Conservation (phyloP, 2,113 vertebrate genomes). For the Manacus vitellinus region DNA sequence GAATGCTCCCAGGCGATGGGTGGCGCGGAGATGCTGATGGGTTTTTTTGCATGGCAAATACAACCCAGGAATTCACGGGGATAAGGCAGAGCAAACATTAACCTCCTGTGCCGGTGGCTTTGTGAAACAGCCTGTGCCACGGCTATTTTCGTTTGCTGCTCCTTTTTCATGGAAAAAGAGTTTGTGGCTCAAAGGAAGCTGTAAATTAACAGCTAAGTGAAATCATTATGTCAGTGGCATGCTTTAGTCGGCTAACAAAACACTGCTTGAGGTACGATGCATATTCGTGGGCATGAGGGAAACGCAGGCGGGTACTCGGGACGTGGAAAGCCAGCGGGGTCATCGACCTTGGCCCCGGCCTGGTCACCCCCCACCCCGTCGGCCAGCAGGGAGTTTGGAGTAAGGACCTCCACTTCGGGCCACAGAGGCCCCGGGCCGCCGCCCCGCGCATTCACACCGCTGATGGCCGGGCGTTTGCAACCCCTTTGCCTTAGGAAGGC, state of each 20-base stretch:
- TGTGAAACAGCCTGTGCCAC: background rate
- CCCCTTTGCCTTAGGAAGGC: background rate
- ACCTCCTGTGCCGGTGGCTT: background rate
- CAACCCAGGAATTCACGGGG: background rate
- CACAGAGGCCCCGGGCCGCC: too few relatives aligned
- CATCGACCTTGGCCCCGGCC: background rate
- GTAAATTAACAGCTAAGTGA: constrained; percentile 27
- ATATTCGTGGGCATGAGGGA: background rate
- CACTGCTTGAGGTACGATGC: background rate
- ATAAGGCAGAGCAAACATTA: background rate
- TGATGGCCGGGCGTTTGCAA: background rate
- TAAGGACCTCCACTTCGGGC: background rate
- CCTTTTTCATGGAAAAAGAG: background rate
- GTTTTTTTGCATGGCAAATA: constrained; percentile 1
- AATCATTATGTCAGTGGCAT: constrained; percentile 2
- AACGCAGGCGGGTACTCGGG: background rate
- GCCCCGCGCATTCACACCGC: background rate
- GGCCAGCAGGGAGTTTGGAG: background rate
- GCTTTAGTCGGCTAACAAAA: background rate
- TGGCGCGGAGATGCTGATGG: background rate
- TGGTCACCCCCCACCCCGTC: background rate
- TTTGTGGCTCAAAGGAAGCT: constrained; percentile 17
- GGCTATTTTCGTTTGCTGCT: background rate
- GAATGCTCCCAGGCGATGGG: background rate
- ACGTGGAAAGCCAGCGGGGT: background rate